These are phyloP conservation scores for Adineta ricciae DNA, from an alignment of 2,888 invertebrate species.

Conservation along the genomic window DNA sequence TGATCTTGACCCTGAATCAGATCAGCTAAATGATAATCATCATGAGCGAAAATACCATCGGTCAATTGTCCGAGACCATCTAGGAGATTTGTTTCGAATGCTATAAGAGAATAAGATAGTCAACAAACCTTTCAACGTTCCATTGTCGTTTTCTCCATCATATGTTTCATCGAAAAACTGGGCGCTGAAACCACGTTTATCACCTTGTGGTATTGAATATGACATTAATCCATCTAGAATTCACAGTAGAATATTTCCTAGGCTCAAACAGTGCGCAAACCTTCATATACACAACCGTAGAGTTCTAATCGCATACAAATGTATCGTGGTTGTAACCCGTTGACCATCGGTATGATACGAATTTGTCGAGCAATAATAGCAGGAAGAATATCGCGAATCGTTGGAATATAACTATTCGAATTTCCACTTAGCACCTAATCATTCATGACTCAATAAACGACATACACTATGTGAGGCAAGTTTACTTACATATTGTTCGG, in stretches of 20 bases:
- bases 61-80: slow-evolving; percentile 72
- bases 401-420: slow-evolving; percentile 70
- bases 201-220: slow-evolving; percentile 74
- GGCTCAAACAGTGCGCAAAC: no score
- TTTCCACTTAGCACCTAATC: slow-evolving; percentile 69
- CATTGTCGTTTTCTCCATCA: slow-evolving; percentile 59
- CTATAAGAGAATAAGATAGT: not conserved
- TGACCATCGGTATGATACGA: slow-evolving; percentile 73
- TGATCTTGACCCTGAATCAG: slow-evolving; percentile 58
- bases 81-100: no score
- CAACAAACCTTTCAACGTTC: slow-evolving; percentile 34
- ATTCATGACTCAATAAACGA: slow-evolving; percentile 43
- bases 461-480: not conserved
- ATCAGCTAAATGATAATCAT: slow-evolving; percentile 59
- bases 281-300: slow-evolving; percentile 74
- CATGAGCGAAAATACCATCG: slow-evolving; percentile 68
- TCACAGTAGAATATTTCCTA: no score
- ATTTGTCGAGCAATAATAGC: slow-evolving; percentile 74
- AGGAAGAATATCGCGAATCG: slow-evolving; percentile 63
- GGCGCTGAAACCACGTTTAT: slow-evolving; percentile 64
- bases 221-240: slow-evolving; percentile 64
- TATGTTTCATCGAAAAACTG: slow-evolving; percentile 70
- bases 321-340: slow-evolving; percentile 61
- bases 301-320: slow-evolving; percentile 83
- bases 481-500: slow-evolving; percentile 63